Percentiles rank a stretch among this genome's conserved stretches.
phyloP scores from a whole-genome alignment of 1,140 invertebrate species.

The Sitophilus oryzae region DNA sequence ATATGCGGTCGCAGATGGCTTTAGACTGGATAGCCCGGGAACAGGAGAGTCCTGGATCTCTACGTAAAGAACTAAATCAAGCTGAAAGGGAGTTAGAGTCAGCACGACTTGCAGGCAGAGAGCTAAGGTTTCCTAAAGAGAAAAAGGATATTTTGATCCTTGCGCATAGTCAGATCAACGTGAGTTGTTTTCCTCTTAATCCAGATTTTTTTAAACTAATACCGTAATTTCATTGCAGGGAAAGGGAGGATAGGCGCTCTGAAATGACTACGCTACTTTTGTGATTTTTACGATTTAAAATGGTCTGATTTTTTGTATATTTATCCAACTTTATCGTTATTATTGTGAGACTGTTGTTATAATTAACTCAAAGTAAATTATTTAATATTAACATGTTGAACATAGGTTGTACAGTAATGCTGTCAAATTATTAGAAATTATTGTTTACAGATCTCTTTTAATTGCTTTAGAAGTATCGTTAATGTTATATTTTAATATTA shows the following conservation, averaged over 20 bases:
- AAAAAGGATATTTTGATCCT: constrained; percentile 91
- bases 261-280: neutral
- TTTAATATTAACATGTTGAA: constrained; percentile 23
- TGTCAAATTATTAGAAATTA: constrained; percentile 15
- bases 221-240: neutral
- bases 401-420: constrained; percentile 26
- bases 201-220: too few relatives aligned
- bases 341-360: constrained; percentile 31
- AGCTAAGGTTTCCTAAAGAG: constrained; percentile 90
- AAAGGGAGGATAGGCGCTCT: neutral
- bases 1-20: constrained; percentile 94
- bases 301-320: constrained; percentile 3
- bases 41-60: constrained; percentile 72
- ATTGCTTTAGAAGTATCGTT: constrained; percentile 17
- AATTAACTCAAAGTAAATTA: constrained; percentile 26
- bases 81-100: constrained; percentile 84
- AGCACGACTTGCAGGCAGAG: constrained; percentile 82
- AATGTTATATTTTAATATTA: constrained; percentile 9
- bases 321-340: constrained; percentile 24
- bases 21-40: constrained; percentile 91
- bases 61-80: constrained; percentile 71
- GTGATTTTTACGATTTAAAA: constrained; percentile 1
- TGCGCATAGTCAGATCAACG: constrained; percentile 70
- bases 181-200: constrained; percentile 31
- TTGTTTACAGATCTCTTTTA: constrained; percentile 26